Percentiles rank a stretch among this genome's conserved stretches.
These are phyloP conservation scores for Pterois miles DNA, from an alignment of 2,797 vertebrate genomes.

Conservation along the genomic window DNA sequence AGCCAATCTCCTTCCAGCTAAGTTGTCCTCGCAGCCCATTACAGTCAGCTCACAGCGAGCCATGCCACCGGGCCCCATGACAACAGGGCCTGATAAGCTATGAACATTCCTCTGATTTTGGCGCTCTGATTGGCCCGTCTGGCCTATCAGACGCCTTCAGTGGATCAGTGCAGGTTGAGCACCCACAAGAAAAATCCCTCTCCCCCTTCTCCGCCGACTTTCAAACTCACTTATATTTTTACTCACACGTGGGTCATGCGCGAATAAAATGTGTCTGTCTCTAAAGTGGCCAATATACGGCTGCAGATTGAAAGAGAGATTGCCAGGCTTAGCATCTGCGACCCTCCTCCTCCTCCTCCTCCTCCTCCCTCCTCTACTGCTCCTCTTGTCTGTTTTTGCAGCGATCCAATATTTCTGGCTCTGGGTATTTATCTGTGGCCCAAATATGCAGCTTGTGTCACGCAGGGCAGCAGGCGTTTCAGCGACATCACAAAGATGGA, in stretches of 20 bases:
- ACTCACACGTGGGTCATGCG: conserved; percentile 53
- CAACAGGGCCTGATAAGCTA: conserved; percentile 64
- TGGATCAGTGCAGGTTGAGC: conserved; percentile 75
- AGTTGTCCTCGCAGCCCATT: conserved; percentile 62
- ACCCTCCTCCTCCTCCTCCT: conserved; percentile 44
- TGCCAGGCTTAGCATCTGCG: conserved; percentile 74
- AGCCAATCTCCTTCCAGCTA: conserved; percentile 71
- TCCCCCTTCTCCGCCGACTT: conserved; percentile 35
- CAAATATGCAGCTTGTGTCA: conserved; percentile 71
- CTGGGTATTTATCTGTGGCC: conserved; percentile 71
- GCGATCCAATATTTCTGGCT: conserved; percentile 65
- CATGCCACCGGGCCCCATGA: conserved; percentile 42
- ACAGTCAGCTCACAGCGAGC: conserved; percentile 52
- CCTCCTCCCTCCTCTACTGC: conserved; percentile 21
- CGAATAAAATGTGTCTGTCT: conserved; percentile 58
- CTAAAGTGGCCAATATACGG: conserved; percentile 75
- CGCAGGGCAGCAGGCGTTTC: conserved; percentile 68
- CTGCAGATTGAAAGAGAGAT: conserved; percentile 80
- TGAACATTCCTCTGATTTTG: conserved; percentile 60
- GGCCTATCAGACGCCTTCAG: conserved; percentile 60
- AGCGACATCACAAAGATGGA: conserved; percentile 82
- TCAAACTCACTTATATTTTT: conserved; percentile 67
- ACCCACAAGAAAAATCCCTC: conserved; percentile 60
- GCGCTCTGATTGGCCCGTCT: conserved; percentile 61
- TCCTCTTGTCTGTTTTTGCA: conserved; percentile 56